Percentiles rank a stretch among this genome's conserved stretches.
These are phyloP conservation scores for Deilephila porcellus DNA, from an alignment of 2,888 invertebrate genomes.

Conservation along the genomic window DNA sequence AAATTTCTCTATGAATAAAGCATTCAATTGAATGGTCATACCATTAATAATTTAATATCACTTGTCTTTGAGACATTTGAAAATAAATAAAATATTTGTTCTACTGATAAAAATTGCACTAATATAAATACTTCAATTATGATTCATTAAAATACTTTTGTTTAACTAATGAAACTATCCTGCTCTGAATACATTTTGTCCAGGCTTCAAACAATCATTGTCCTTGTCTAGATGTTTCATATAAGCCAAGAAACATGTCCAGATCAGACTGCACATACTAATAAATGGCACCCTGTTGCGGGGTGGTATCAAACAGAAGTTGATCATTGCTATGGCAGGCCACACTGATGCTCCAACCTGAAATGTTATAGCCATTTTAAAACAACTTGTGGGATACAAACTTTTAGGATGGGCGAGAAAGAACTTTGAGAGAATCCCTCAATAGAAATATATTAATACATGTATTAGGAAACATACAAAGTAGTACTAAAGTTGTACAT, in stretches of 20 bases:
- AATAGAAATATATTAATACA: too few relatives aligned
- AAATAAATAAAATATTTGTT: slow-evolving; percentile 17
- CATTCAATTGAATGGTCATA: slow-evolving; percentile 11
- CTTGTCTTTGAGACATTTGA: slow-evolving; percentile 16
- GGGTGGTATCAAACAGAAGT: slow-evolving; percentile 89
- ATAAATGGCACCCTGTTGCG: slow-evolving; percentile 91
- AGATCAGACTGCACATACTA: slow-evolving; percentile 89
- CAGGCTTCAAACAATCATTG: slow-evolving; percentile 51
- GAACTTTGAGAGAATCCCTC: too few relatives aligned
- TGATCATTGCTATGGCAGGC: slow-evolving; percentile 90
- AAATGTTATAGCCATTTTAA: slow-evolving; percentile 41
- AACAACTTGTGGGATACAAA: not conserved
- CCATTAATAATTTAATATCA: slow-evolving; percentile 31
- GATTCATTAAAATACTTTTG: not conserved
- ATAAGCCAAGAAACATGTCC: slow-evolving; percentile 92
- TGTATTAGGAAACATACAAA: too few relatives aligned
- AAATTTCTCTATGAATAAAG: not conserved
- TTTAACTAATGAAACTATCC: too few relatives aligned
- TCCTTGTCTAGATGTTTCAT: slow-evolving; percentile 88
- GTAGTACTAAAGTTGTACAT: too few relatives aligned
- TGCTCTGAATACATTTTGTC: slow-evolving; percentile 36
- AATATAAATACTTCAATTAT: not conserved
- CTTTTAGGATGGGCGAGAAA: too few relatives aligned
- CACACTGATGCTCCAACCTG: slow-evolving; percentile 90
- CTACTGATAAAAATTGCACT: slow-evolving; percentile 27